These are phyloP conservation scores for Argopecten irradians DNA, from an alignment of 1,140 invertebrate species.

Conservation along the genomic window DNA sequence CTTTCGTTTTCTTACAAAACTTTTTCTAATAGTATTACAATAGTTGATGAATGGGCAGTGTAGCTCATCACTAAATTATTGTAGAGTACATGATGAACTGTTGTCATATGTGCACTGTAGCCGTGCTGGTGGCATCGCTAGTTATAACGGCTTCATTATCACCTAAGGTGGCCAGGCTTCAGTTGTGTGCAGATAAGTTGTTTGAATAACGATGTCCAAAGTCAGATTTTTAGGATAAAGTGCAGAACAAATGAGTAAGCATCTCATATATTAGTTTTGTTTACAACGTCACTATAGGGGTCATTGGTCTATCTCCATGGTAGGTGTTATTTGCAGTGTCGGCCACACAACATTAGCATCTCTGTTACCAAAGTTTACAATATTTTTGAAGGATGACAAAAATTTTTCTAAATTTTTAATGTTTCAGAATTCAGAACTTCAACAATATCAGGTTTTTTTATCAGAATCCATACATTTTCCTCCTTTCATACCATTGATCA, in stretches of 20 bases:
- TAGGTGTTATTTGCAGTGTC: neutral
- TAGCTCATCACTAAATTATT: neutral
- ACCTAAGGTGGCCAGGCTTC: neutral
- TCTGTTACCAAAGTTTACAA: too few relatives aligned
- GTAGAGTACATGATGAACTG: neutral
- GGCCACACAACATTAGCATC: neutral
- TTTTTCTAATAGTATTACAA: neutral
- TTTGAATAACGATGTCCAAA: constrained; percentile 14
- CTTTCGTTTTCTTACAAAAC: neutral
- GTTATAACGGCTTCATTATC: neutral
- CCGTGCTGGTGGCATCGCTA: neutral
- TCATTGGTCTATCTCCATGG: neutral
- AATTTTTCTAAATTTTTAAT: too few relatives aligned
- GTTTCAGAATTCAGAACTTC: too few relatives aligned
- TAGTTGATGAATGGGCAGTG: neutral
- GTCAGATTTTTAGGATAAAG: constrained; percentile 9
- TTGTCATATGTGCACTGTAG: neutral
- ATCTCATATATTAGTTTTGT: constrained; percentile 1
- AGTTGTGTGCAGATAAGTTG: neutral
- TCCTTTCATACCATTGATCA: too few relatives aligned
- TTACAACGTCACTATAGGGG: neutral
- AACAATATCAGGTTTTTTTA: too few relatives aligned
- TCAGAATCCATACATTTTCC: too few relatives aligned
- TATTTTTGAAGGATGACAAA: too few relatives aligned
- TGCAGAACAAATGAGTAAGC: neutral